phyloP scores from a whole-genome alignment of 92 coral and sea anemone species.

The Zoanthus sansibaricus region DNA sequence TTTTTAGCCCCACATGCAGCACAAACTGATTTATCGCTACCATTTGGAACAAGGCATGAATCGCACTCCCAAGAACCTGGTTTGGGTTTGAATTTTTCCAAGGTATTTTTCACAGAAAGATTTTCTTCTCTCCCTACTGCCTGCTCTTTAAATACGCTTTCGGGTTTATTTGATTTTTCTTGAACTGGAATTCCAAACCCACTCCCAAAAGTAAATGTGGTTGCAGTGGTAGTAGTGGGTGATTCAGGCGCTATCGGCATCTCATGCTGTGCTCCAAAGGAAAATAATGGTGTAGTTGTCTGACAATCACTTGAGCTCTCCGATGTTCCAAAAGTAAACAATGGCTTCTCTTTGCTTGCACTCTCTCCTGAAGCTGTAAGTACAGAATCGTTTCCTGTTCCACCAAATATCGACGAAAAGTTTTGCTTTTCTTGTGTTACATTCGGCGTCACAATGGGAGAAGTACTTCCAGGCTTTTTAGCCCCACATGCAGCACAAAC shows the following conservation, averaged over 20 bases:
- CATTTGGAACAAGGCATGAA: slow-evolving; percentile 56
- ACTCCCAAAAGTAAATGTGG: neutral
- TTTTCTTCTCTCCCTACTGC: too few species aligned
- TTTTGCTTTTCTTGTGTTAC: slow-evolving; percentile 1
- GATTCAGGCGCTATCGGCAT: neutral
- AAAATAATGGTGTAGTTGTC: slow-evolving; percentile 7
- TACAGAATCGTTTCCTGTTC: neutral
- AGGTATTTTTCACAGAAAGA: neutral
- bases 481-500: slow-evolving; percentile 70
- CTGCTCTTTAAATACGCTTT: too few species aligned
- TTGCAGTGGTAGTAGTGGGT: neutral
- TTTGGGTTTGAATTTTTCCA: slow-evolving; percentile 42
- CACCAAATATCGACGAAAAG: slow-evolving; percentile 1
- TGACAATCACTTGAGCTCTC: neutral
- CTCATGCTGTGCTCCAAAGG: slow-evolving; percentile 19
- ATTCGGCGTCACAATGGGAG: neutral
- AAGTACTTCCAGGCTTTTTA: slow-evolving; percentile 61
- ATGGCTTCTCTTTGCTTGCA: too few species aligned
- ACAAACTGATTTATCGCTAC: slow-evolving; percentile 39
- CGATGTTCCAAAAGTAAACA: slow-evolving; percentile 7
- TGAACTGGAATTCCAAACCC: neutral
- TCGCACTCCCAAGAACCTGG: slow-evolving; percentile 75
- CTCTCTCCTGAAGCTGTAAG: neutral
- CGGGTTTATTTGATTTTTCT: neutral
- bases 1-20: slow-evolving; percentile 68